These are phyloP conservation scores for Chlamydotis undulata DNA, from an alignment of 2,113 vertebrate genomes.

Conservation along the genomic window DNA sequence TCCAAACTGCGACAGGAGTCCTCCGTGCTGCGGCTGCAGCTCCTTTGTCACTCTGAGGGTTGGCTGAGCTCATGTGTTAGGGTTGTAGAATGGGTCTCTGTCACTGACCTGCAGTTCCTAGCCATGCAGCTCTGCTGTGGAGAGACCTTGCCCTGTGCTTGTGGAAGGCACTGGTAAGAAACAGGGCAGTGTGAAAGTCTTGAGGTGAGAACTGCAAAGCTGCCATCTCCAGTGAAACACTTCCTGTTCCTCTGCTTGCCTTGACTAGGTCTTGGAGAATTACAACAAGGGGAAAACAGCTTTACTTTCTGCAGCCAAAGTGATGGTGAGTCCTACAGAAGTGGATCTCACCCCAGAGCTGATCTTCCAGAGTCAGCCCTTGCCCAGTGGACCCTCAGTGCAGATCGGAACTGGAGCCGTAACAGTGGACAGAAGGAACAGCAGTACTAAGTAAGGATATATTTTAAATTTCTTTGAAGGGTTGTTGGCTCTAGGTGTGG, in stretches of 20 bases:
- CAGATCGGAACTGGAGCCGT: constrained; percentile 63
- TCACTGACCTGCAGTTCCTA: background rate
- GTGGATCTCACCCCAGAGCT: constrained; percentile 95
- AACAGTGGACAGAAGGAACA: constrained; percentile 85
- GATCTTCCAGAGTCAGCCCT: constrained; percentile 86
- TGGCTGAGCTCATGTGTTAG: background rate
- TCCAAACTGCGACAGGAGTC: background rate
- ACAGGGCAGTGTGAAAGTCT: background rate
- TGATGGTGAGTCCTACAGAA: constrained; percentile 99
- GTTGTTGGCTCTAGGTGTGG: background rate
- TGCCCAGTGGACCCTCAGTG: constrained; percentile 68
- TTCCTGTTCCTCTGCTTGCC: background rate
- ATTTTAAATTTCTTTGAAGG: background rate
- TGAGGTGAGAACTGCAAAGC: background rate
- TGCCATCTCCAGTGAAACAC: background rate
- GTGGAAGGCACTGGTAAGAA: background rate
- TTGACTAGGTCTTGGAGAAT: constrained; percentile 92
- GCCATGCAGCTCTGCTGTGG: background rate
- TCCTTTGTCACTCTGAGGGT: no score
- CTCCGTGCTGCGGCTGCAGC: no score
- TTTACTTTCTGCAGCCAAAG: constrained; percentile 94
- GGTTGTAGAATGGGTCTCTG: background rate
- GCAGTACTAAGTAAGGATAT: constrained; percentile 86
- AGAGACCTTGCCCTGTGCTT: background rate
- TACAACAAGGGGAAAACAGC: constrained; percentile 99